Percentiles rank a stretch among this genome's conserved stretches.
Conservation (phyloP, 2,888 invertebrate species). For the Drosophila mercatorum region DNA sequence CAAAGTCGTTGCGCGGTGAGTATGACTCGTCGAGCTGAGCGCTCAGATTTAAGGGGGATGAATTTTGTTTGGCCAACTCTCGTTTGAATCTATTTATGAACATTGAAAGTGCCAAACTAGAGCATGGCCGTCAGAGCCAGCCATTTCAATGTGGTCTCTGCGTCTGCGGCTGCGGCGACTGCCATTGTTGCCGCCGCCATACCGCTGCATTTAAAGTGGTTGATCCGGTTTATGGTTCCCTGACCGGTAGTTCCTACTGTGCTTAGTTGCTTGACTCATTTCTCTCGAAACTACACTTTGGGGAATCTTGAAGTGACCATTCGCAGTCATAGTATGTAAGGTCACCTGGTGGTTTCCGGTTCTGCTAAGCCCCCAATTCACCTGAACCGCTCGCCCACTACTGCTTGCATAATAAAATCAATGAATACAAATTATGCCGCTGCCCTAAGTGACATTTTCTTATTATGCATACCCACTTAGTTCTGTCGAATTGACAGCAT, state of each 20-base stretch:
- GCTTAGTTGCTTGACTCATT: conserved; percentile 38
- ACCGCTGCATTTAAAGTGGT: conserved; percentile 62
- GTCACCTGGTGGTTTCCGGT: conserved; percentile 25
- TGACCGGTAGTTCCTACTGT: conserved; percentile 16
- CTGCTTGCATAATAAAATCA: conserved; percentile 44
- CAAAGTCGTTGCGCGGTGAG: conserved; percentile 22
- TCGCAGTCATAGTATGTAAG: conserved; percentile 21
- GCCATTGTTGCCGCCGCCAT: conserved; percentile 67
- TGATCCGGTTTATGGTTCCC: conserved; percentile 70
- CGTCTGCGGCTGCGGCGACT: neutral
- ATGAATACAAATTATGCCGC: conserved; percentile 39
- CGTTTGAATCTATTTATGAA: conserved; percentile 64
- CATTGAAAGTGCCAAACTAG: conserved; percentile 35
- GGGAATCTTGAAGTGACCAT: conserved; percentile 28
- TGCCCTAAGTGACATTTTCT: conserved; percentile 23
- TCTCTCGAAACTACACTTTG: conserved; percentile 40
- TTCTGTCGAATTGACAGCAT: conserved; percentile 39
- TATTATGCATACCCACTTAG: conserved; percentile 61
- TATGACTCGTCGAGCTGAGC: conserved; percentile 13
- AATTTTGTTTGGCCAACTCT: conserved; percentile 45
- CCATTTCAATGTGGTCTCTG: conserved; percentile 46
- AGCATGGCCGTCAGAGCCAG: conserved; percentile 46
- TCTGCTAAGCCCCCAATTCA: conserved; percentile 15
- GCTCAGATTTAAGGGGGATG: conserved; percentile 46
- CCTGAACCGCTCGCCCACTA: neutral